phyloP scores from a whole-genome alignment of 2,888 invertebrate species.

The Sphaerophoria taeniata region DNA sequence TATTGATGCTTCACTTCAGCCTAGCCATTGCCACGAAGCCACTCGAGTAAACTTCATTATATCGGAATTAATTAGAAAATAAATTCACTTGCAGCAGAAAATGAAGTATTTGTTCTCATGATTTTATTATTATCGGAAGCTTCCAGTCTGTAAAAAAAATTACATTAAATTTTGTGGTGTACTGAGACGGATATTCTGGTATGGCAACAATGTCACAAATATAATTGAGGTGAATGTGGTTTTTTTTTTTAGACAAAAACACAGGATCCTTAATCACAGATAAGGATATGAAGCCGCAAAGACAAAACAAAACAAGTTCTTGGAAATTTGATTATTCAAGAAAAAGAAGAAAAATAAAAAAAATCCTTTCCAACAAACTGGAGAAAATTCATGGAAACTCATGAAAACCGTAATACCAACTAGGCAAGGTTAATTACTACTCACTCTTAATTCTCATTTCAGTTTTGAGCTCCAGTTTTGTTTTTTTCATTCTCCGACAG shows the following conservation, averaged over 20 bases:
- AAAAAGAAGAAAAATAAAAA: too few species aligned
- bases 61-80: conserved; percentile 69
- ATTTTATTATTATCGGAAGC: conserved; percentile 33
- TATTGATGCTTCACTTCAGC: conserved; percentile 48
- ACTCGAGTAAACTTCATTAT: conserved; percentile 63
- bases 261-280: too few species aligned
- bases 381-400: too few species aligned
- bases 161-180: too few species aligned
- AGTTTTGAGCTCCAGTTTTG: too few species aligned
- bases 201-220: not conserved
- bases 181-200: not conserved
- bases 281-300: not conserved
- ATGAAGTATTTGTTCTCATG: conserved; percentile 57
- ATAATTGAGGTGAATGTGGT: not conserved
- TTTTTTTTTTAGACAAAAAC: not conserved
- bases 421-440: too few species aligned
- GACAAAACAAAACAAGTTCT: not conserved
- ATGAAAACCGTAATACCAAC: too few species aligned
- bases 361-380: too few species aligned
- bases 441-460: too few species aligned
- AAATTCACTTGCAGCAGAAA: conserved; percentile 64
- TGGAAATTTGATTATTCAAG: too few species aligned
- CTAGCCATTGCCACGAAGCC: not conserved
- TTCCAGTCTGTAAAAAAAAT: conserved; percentile 20
- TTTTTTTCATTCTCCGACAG: not conserved